These are phyloP conservation scores for Trochalopteron elliotii DNA, from an alignment of 2,113 vertebrate genomes.

Conservation along the genomic window DNA sequence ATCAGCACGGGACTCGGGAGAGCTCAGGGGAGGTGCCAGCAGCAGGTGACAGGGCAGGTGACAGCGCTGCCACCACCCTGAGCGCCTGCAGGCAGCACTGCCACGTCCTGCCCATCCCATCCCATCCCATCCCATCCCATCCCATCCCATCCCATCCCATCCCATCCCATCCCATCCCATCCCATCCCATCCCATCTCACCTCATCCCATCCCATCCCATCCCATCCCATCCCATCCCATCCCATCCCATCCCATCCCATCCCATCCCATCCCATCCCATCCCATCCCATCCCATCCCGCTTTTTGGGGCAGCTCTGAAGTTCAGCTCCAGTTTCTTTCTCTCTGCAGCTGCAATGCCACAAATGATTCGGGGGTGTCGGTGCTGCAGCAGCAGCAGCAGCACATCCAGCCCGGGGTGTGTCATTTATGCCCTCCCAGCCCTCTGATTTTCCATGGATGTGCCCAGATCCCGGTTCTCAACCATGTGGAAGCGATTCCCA, in stretches of 20 bases:
- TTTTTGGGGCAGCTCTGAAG: rapidly evolving
- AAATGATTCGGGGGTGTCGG: rapidly evolving
- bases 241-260: background rate
- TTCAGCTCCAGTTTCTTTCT: rapidly evolving
- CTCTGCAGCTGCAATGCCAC: rapidly evolving
- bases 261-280: background rate
- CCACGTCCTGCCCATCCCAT: rapidly evolving
- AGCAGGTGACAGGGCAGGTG: background rate
- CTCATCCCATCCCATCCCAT: too few relatives aligned
- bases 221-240: too few relatives aligned
- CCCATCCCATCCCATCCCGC: background rate
- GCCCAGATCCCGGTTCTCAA: background rate
- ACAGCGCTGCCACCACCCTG: background rate
- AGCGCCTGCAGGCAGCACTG: rapidly evolving
- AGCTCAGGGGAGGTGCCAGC: background rate
- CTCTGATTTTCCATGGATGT: background rate
- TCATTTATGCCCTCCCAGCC: background rate
- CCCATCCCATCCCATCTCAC: too few relatives aligned
- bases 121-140: too few relatives aligned
- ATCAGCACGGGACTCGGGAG: rapidly evolving
- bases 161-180: too few relatives aligned
- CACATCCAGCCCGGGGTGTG: rapidly evolving
- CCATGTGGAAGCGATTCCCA: rapidly evolving
- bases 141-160: too few relatives aligned
- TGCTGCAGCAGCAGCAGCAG: background rate